phyloP scores from a whole-genome alignment of 2,113 vertebrate species.

The Anhinga rufa region DNA sequence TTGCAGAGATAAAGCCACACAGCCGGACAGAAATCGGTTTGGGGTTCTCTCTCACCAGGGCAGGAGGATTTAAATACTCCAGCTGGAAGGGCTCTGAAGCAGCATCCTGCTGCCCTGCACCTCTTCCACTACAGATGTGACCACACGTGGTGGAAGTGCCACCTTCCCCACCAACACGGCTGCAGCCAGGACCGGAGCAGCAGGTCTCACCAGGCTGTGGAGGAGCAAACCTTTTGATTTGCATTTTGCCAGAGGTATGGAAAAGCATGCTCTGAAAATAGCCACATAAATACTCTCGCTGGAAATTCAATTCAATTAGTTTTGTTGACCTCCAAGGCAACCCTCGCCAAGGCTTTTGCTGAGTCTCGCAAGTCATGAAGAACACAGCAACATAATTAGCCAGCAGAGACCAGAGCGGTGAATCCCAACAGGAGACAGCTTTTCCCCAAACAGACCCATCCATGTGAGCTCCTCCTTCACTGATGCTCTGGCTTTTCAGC shows the following conservation, averaged over 20 bases:
- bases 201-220: background rate
- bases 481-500: rapidly evolving
- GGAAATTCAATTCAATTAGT: background rate
- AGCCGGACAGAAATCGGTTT: background rate
- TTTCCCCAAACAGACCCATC: background rate
- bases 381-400: background rate
- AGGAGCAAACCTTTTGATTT: background rate
- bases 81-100: background rate
- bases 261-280: background rate
- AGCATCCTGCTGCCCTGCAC: background rate
- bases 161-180: rapidly evolving
- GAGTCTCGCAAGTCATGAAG: background rate
- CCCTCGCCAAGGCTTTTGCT: background rate
- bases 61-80: background rate
- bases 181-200: background rate
- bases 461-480: rapidly evolving
- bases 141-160: background rate
- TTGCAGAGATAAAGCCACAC: background rate
- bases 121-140: background rate
- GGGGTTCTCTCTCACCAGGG: background rate
- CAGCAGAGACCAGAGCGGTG: rapidly evolving
- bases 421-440: background rate
- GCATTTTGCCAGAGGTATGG: background rate
- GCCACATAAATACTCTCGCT: background rate
- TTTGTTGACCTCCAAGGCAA: background rate